Evolutionary conservation across 1,140 invertebrate species (phyloP), one percentile per base, ranked within the genome.

Genomic region (Achatina immaculata): DNA sequence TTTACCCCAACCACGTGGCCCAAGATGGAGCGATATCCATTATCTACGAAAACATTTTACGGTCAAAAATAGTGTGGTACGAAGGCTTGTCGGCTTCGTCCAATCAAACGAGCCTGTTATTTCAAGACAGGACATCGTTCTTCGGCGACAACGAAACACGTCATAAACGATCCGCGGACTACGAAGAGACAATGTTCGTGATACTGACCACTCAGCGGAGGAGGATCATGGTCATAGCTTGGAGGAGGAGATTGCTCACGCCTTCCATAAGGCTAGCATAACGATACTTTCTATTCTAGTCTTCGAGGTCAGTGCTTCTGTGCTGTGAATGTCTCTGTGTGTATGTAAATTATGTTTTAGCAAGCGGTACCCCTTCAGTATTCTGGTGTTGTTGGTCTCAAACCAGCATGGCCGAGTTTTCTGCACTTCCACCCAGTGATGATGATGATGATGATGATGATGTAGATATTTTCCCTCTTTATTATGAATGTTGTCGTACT

Each of bases 191-290:
- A 28, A 43, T 71, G 68, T 11, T 24, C 3, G 38, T 71, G 36
- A 19, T 71, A 43, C 19, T 9, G 6, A n/a, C n/a, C n/a, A n/a
- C n/a, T n/a, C n/a, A n/a, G 34, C 42, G 38, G 68, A 42, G 6
- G 68, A 3, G 4, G 6, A 1, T 40, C 7, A 42, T 21, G 68
- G 36, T 7, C 82, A 85, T 45, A 83, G 79, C 34, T 31, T 86
- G 14, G 82, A 84, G 58, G 83, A 84, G 43, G 82, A 83, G 0
- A 78, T 88, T 24, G 85, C 85, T 4, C 84, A 86, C 73, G 85
- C 85, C n/a, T 84, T 86, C 43, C 87, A 88, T 62, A 82, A 85
- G 75, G 85, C 84, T 38, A 88, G 87, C 82, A 84, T 88, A 62
- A 79, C 84, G 6, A 85, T 88, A 77, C 66, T 88, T 77, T 85